A percentile compares a stretch with the other conserved stretches of the same genome.
phyloP scores from a whole-genome alignment of 2,797 vertebrate species.

The Propithecus deckenii region DNA sequence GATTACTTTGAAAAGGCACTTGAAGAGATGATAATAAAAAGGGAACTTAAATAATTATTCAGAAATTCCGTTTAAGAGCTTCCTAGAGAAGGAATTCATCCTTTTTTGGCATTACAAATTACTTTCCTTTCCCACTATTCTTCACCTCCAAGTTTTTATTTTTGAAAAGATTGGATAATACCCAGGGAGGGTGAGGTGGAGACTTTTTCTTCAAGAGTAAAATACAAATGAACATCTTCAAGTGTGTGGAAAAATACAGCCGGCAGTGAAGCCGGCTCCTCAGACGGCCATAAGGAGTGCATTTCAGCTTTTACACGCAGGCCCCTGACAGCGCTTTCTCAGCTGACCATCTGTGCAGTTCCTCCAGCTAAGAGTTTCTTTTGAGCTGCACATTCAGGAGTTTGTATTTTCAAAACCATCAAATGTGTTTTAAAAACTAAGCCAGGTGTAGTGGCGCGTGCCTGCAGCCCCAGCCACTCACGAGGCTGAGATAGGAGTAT shows the following conservation, averaged over 20 bases:
- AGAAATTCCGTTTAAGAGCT: not conserved
- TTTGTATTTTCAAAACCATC: not conserved
- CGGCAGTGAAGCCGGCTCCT: rapidly evolving
- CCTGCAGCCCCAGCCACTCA: not conserved
- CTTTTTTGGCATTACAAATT: not conserved
- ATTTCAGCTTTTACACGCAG: rapidly evolving
- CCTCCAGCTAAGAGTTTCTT: not conserved
- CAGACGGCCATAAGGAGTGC: rapidly evolving
- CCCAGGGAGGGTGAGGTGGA: not conserved
- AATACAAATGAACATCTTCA: not conserved
- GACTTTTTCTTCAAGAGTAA: not conserved
- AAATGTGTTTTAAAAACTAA: not conserved
- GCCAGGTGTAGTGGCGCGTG: not conserved
- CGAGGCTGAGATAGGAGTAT: not conserved
- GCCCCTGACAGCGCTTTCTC: not conserved
- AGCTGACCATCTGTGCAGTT: not conserved
- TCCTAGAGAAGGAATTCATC: not conserved
- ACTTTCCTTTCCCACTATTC: not conserved
- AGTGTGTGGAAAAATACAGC: rapidly evolving
- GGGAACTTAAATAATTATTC: not conserved
- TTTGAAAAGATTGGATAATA: not conserved
- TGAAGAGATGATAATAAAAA: not conserved
- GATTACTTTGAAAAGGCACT: not conserved
- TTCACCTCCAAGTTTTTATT: not conserved
- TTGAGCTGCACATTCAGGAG: not conserved